Base-by-base conservation (phyloP, 2,888 invertebrate species). In the Helicoverpa assulta region DNA sequence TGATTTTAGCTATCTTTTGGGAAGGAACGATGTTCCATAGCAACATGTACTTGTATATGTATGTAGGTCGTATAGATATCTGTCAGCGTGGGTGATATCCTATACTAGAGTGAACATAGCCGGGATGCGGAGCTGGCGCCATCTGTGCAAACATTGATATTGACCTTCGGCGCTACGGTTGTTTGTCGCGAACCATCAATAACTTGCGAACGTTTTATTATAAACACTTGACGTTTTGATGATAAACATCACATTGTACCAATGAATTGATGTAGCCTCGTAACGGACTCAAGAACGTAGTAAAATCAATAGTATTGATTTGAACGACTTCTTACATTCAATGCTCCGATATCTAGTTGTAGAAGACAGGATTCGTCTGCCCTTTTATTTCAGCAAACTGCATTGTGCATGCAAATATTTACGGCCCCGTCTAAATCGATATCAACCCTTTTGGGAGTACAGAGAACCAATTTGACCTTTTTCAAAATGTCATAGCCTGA, bases 91-190 rank as follows among this genome's bases (percentile, higher is more conserved):
- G 76, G 66, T 61, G 66, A 47, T 60, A 47, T 80, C 52, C 63
- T 80, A 70, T 70, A 40, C 10, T 40, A 18, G 40, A 53, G 21
- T 50, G 18, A 67, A 70, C 68, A 77, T 74, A 78, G 62, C 57
- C 63, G 67, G 70, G 74, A 73, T 70, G 69, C 65, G 71, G 68
- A 64, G 59, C 75, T 74, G 81, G 78, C 83, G 84, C 82, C 86
- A 88, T 88, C 85, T 89, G 87, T 83, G 82, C 87, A 89, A 88
- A 89, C 88, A 87, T 83, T 81, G 83, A 73, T 81, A 85, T 82
- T 89, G 90, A 88, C 90, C 90, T 90, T 89, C 87, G 69, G 67
- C 74, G 80, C 80, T 62, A 71, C 50, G 56, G 66, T 62, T 72
- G 73, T 80, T 73, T 79, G 75, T 79, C 73, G 78, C 70, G 71